These are phyloP conservation scores for Eutrigla gurnardus DNA, from an alignment of 2,797 vertebrate genomes.

Conservation along the genomic window DNA sequence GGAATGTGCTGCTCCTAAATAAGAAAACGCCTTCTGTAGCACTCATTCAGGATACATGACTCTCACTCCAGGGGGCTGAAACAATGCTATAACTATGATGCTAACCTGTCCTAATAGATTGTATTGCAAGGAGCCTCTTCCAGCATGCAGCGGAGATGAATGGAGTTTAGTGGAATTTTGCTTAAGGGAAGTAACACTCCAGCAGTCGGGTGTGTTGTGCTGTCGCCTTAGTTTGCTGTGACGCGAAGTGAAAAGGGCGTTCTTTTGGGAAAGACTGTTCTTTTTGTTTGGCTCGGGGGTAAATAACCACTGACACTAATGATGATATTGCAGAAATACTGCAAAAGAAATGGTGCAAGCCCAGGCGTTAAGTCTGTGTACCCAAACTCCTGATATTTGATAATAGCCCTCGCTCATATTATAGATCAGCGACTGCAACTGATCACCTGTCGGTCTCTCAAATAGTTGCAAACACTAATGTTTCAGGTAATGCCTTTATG, in stretches of 20 bases:
- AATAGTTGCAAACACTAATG: neutral
- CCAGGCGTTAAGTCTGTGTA: constrained; percentile 7
- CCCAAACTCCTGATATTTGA: constrained; percentile 29
- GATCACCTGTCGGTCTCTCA: neutral
- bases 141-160: constrained; percentile 54
- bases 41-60: constrained; percentile 48
- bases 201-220: constrained; percentile 50
- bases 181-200: constrained; percentile 62
- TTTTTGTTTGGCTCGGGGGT: constrained; percentile 52
- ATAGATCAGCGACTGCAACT: neutral
- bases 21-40: constrained; percentile 41
- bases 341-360: constrained; percentile 44
- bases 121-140: constrained; percentile 30
- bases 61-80: constrained; percentile 49
- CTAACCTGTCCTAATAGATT: constrained; percentile 75
- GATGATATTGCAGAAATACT: constrained; percentile 45
- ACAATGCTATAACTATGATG: constrained; percentile 65
- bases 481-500: neutral
- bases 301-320: constrained; percentile 66
- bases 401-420: constrained; percentile 7
- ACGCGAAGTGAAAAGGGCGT: constrained; percentile 43
- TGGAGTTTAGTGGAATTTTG: constrained; percentile 63
- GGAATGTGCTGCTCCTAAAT: constrained; percentile 52
- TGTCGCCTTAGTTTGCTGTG: constrained; percentile 50
- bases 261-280: constrained; percentile 38